These are phyloP conservation scores for Drosophila stalkeri DNA, from an alignment of 2,888 invertebrate species.

Conservation along the genomic window DNA sequence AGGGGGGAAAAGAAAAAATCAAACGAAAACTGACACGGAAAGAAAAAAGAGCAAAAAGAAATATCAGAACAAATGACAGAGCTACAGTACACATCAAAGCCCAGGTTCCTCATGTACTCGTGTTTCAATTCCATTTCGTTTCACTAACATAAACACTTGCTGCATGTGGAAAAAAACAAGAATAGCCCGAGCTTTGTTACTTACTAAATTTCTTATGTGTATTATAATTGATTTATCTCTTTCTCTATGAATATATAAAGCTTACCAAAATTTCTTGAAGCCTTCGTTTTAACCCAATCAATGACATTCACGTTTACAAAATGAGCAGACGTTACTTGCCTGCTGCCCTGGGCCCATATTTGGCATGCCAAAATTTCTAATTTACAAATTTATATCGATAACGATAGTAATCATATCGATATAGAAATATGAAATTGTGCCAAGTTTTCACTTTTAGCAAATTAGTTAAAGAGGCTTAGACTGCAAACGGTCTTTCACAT, in stretches of 20 bases:
- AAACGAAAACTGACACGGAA: too few relatives aligned
- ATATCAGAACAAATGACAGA: not conserved
- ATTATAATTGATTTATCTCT: too few relatives aligned
- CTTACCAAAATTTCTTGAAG: not conserved
- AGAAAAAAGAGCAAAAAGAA: not conserved
- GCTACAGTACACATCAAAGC: not conserved
- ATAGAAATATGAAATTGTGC: not conserved
- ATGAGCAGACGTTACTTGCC: not conserved
- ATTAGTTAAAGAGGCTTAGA: not conserved
- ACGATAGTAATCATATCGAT: not conserved
- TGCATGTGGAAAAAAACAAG: not conserved
- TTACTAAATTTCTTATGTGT: not conserved
- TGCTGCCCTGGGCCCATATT: not conserved
- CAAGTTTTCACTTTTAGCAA: too few relatives aligned
- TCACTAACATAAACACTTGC: not conserved
- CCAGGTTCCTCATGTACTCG: not conserved
- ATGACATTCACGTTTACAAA: too few relatives aligned
- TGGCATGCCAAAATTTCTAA: not conserved
- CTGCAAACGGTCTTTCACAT: not conserved
- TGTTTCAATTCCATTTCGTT: slow-evolving; percentile 18
- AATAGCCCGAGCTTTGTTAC: not conserved
- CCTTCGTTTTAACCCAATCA: not conserved
- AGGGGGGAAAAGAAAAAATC: not conserved
- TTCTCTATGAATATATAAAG: too few relatives aligned
- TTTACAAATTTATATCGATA: slow-evolving; percentile 9